Base-by-base conservation (phyloP, 2,113 vertebrate genomes). In the Rhagologus leucostigma region DNA sequence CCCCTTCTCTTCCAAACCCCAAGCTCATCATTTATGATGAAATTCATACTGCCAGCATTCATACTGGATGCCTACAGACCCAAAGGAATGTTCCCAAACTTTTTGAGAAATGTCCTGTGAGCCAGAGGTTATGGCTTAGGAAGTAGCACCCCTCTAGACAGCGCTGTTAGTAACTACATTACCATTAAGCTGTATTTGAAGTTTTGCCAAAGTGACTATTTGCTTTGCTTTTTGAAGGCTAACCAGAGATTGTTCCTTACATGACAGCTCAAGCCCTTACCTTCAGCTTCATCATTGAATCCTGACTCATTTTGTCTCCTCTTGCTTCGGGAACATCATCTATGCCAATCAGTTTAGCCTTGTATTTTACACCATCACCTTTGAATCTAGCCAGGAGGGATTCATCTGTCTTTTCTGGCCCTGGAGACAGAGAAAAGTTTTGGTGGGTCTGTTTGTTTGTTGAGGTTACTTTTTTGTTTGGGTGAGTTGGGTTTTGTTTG, bases 231-330 rank as follows among this genome's bases (percentile, higher is more conserved):
- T 77, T 30, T 87, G 53, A 64, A 75, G 17, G 24, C 19, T 52
- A 71, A 37, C 6, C 6, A 52, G 17, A 87, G 62, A 15, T 7
- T 52, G 7, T 16, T 64, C 22, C 29, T 83, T 47, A 68, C 1
- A 3, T n/a, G 9, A 7, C 42, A 80, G 44, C 19, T 75, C 52
- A 87, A 85, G 37, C 6, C 5, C 69, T 97, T 98, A 99, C 99
- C 99, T 99, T 99, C 5, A 99, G 98, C 83, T 99, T 99, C 99
- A 99, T 99, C 99, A 99, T 99, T 67, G 99, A 99, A 97, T 99
- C 99, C 88, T 99, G 99, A 96, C 99, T 99, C 99, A 99, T 99
- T 97, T 99, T 99, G 93, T 99, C 99, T 71, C 99, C 99, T 97
- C 99, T 97, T 92, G 99, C 98, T 70, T 99, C 99, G 3, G 98